Evolutionary conservation across 2,797 vertebrate species (phyloP).

Genomic region (Holocentrus rufus): DNA sequence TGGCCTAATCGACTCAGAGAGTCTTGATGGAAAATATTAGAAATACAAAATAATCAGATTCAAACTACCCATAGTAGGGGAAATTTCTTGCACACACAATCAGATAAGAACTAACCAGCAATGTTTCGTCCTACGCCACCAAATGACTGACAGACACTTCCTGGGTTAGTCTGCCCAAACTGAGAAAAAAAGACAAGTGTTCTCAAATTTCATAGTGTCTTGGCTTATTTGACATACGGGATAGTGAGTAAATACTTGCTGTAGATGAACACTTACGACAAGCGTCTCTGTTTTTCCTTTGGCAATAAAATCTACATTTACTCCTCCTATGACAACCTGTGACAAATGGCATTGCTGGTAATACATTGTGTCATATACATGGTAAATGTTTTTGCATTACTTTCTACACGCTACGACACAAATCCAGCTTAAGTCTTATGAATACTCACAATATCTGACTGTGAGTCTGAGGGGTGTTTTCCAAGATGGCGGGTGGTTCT

Average conservation of each 20-base stretch:
- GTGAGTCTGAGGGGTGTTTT: conserved; percentile 40
- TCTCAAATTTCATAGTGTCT: conserved; percentile 26
- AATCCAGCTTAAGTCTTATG: background rate
- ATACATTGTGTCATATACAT: background rate
- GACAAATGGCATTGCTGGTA: conserved; percentile 42
- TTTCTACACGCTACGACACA: background rate
- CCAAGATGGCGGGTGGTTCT: conserved; percentile 24
- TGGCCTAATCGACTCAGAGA: conserved; percentile 86
- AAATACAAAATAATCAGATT: background rate
- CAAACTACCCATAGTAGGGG: background rate
- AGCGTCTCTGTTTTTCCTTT: conserved; percentile 84
- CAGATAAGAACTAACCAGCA: conserved; percentile 80
- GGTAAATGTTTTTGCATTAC: conserved; percentile 1
- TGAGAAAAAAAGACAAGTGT: conserved; percentile 62
- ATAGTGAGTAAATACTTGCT: background rate
- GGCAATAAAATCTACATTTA: conserved; percentile 91
- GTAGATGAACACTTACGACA: conserved; percentile 74
- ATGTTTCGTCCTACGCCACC: conserved; percentile 93
- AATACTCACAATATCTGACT: conserved; percentile 74
- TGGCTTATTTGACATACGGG: background rate
- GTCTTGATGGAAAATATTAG: conserved; percentile 74
- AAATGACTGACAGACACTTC: conserved; percentile 87
- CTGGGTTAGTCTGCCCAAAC: conserved; percentile 89
- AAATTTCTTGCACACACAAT: conserved; percentile 6
- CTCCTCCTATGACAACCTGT: conserved; percentile 91